These are phyloP conservation scores for Acridotheres tristis DNA, from an alignment of 2,797 vertebrate genomes.

Conservation along the genomic window DNA sequence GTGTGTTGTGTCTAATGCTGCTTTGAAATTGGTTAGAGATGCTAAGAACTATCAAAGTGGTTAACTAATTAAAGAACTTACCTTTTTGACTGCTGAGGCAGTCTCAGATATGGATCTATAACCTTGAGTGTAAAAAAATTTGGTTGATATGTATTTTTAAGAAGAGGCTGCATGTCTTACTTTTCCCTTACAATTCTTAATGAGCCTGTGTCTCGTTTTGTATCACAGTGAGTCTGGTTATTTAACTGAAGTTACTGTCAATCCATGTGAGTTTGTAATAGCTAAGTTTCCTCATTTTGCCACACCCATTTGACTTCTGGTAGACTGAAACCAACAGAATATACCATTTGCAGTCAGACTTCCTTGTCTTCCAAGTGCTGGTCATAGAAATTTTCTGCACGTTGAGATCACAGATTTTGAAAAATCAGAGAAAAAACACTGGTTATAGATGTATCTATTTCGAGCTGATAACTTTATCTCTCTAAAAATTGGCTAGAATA, in stretches of 20 bases:
- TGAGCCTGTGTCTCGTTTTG: neutral
- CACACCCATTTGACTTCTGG: neutral
- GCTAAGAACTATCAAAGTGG: neutral
- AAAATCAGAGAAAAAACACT: neutral
- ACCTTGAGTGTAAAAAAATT: neutral
- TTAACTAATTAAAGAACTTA: neutral
- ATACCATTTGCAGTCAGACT: neutral
- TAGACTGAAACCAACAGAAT: neutral
- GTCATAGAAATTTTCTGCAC: neutral
- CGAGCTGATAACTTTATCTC: neutral
- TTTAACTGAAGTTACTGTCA: neutral
- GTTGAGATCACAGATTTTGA: neutral
- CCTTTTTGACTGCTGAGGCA: neutral
- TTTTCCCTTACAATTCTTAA: neutral
- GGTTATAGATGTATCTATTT: neutral
- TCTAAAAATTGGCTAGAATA: neutral
- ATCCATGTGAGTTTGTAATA: neutral
- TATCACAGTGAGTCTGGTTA: neutral
- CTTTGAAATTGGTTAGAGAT: neutral
- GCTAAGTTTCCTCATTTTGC: neutral
- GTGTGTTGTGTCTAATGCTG: neutral
- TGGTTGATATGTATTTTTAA: neutral
- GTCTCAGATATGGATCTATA: neutral
- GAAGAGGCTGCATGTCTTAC: neutral
- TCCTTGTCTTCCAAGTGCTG: neutral